These are phyloP conservation scores for Anarsia innoxiella DNA, from an alignment of 2,888 invertebrate species.

Conservation along the genomic window DNA sequence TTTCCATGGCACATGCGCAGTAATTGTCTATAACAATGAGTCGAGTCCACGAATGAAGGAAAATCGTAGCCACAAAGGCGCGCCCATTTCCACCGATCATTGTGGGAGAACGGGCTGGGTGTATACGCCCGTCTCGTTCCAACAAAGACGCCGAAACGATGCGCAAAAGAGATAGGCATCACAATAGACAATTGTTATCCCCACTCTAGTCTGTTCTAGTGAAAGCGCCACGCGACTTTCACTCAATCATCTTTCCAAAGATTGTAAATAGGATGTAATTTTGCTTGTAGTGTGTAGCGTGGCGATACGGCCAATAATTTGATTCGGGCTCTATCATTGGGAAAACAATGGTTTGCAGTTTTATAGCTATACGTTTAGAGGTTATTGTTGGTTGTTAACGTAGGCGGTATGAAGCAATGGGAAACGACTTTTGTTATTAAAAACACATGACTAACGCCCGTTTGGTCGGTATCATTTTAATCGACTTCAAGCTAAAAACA, in stretches of 20 bases:
- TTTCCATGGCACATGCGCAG: constrained; percentile 64
- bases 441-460: too few species aligned
- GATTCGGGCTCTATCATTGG: constrained; percentile 61
- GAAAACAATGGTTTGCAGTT: constrained; percentile 55
- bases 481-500: too few species aligned
- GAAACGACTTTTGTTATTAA: too few species aligned
- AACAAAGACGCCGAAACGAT: constrained; percentile 52
- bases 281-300: constrained; percentile 23
- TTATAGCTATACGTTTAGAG: neutral
- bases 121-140: constrained; percentile 34
- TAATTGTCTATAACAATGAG: constrained; percentile 8
- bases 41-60: constrained; percentile 50
- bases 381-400: too few species aligned
- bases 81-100: constrained; percentile 46
- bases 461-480: too few species aligned
- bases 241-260: constrained; percentile 12
- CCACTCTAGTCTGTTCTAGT: constrained; percentile 48
- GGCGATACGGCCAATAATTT: constrained; percentile 72
- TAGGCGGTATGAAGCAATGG: too few species aligned
- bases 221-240: constrained; percentile 33
- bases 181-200: constrained; percentile 76
- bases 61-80: constrained; percentile 57
- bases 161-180: constrained; percentile 64
- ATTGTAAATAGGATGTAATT: constrained; percentile 20
- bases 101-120: constrained; percentile 45